Conservation (phyloP, 2,797 vertebrate genomes). For the Salmo trutta region DNA sequence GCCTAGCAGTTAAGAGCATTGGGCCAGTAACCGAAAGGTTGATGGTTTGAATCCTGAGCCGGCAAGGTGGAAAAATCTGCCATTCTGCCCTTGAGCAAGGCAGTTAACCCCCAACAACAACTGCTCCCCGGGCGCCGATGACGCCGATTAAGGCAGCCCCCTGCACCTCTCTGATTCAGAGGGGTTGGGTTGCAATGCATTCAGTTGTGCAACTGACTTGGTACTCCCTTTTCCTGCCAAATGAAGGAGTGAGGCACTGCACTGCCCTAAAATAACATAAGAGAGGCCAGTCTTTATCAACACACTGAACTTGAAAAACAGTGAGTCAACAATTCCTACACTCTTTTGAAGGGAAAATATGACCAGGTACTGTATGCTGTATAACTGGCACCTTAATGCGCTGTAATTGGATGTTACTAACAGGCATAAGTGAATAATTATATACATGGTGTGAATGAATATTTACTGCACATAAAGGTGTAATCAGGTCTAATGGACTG, state of each 20-base stretch:
- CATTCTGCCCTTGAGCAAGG: no score
- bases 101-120: no score
- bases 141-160: no score
- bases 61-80: no score
- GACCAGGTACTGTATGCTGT: slow-evolving; percentile 21
- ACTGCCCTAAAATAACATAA: slow-evolving; percentile 16
- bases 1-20: no score
- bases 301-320: slow-evolving; percentile 18
- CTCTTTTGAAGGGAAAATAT: slow-evolving; percentile 19
- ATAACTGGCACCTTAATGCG: slow-evolving; percentile 11
- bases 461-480: slow-evolving; percentile 31
- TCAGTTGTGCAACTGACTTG: no score
- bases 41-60: no score
- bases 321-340: slow-evolving; percentile 35
- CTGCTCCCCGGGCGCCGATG: no score
- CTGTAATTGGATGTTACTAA: slow-evolving; percentile 32
- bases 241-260: slow-evolving; percentile 27
- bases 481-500: slow-evolving; percentile 17
- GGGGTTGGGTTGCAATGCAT: no score
- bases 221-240: slow-evolving; percentile 15
- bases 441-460: slow-evolving; percentile 43
- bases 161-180: no score
- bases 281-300: slow-evolving; percentile 14
- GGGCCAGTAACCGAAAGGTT: no score
- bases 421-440: not conserved